Evolutionary conservation across 2,888 invertebrate genomes (phyloP).

Genomic region (Thymelicus acteon): DNA sequence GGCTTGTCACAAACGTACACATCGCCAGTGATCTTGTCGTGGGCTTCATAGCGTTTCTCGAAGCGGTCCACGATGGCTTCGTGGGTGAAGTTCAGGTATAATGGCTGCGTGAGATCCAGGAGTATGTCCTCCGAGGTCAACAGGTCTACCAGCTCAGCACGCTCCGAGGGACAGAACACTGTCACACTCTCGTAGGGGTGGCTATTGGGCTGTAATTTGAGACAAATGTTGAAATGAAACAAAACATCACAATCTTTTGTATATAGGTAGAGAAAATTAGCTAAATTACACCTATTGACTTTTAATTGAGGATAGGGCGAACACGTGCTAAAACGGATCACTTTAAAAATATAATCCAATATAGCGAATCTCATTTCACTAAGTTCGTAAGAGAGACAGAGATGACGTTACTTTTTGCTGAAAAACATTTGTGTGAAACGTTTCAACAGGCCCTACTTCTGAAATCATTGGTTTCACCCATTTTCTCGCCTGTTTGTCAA

Average conservation of each 20-base stretch:
- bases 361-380: too few relatives aligned
- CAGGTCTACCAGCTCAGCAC: constrained; percentile 89
- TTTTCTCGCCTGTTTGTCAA: too few relatives aligned
- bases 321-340: too few relatives aligned
- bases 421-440: too few relatives aligned
- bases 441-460: too few relatives aligned
- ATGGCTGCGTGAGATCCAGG: constrained; percentile 91
- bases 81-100: constrained; percentile 95
- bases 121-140: constrained; percentile 91
- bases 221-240: background rate
- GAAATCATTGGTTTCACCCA: too few relatives aligned
- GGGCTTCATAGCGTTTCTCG: constrained; percentile 86
- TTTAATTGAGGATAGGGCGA: too few relatives aligned
- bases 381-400: too few relatives aligned
- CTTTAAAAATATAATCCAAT: too few relatives aligned
- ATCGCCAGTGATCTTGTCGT: constrained; percentile 92
- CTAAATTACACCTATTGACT: too few relatives aligned
- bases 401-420: too few relatives aligned
- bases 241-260: background rate
- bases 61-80: constrained; percentile 91
- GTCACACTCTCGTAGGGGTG: constrained; percentile 93
- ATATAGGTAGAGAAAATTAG: too few relatives aligned
- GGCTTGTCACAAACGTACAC: constrained; percentile 90
- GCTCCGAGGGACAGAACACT: constrained; percentile 92
- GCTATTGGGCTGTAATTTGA: constrained; percentile 88